Evolutionary conservation across 2,888 invertebrate genomes (phyloP).

Genomic region (Tetragonula carbonaria): DNA sequence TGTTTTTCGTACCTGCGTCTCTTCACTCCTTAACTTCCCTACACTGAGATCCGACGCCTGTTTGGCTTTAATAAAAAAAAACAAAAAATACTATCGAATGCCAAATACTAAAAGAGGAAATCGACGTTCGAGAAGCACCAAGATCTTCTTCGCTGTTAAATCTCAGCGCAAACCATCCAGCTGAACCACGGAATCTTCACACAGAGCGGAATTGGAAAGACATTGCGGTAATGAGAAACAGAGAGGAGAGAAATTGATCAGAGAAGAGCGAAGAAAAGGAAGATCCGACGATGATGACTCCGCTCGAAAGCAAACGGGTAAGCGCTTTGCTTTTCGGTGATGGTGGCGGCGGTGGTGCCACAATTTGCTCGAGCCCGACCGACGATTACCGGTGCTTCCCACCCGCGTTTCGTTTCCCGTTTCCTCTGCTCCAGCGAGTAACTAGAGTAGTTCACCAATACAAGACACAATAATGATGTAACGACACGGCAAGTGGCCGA

Average conservation of each 20-base stretch:
- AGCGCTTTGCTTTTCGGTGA: constrained; percentile 48
- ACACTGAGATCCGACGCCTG: too few relatives aligned
- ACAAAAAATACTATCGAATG: too few relatives aligned
- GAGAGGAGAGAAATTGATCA: not conserved
- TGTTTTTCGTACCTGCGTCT: too few relatives aligned
- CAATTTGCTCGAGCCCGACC: constrained; percentile 58
- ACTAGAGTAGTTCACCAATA: constrained; percentile 50
- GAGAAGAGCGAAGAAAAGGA: not conserved
- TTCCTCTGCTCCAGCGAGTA: constrained; percentile 20
- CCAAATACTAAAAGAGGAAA: too few relatives aligned
- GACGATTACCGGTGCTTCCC: constrained; percentile 54
- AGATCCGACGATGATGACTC: constrained; percentile 40
- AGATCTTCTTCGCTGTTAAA: not conserved
- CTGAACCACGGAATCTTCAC: not conserved
- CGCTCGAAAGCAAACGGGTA: constrained; percentile 37
- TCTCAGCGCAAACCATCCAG: not conserved
- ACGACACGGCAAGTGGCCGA: constrained; percentile 60
- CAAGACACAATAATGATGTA: constrained; percentile 68
- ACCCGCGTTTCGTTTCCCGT: not conserved
- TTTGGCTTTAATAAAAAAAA: too few relatives aligned
- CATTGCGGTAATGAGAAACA: not conserved
- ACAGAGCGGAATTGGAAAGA: constrained; percentile 16
- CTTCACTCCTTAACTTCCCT: too few relatives aligned
- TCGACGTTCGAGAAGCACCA: too few relatives aligned
- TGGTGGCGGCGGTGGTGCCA: constrained; percentile 18